Evolutionary conservation across 53 echinoderm and acorn worm species (phyloP), one percentile per base, ranked within the genome.

Genomic region (Zoroaster sp.): DNA sequence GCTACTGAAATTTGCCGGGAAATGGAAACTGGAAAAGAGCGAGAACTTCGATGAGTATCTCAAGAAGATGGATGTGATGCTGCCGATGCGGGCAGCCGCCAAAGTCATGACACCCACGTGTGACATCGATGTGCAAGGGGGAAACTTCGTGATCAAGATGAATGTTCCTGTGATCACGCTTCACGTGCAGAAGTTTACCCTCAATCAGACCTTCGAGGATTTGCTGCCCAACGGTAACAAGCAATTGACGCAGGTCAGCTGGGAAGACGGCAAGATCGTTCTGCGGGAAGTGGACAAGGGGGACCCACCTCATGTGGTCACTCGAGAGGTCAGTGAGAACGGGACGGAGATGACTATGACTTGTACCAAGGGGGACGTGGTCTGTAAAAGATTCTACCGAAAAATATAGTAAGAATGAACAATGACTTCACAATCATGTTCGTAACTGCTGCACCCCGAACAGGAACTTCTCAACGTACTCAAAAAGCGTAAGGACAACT

Each of bases 1-100:
- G 31, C 94, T 97, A 92, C 42, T 92, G 47, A 87, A 92, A 41
- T 90, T 97, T 21, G 79, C 88, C 0, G 97, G 97, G 33, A 95
- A 89, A 21, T 97, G 95, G 95, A 97, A 95, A 86, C 80, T 95
- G 52, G 91, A 92, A 70, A 90, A 89, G 45, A 97, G 95, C 77
- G 97, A 97, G 52, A 95, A 95, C 53, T 97, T 97, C 71, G 95
- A 95, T 36, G 95, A 97, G 63, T 97, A 97, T 74, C 79, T 97
- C 80, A 93, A 92, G 53, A 91, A 92, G 65, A 92, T 95, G 86
- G 95, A 94, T 28, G 97, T 97, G 69, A 94, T 72, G 69, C 47
- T 94, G 10, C 88, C 93, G 13, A 93, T 97, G 85, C 95, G 97
- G 66, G 94, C 93, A 51, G 85, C 93, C 25, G 95, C 95, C n/a